A percentile compares a stretch with the other conserved stretches of the same genome.
Evolutionary conservation across 2,888 invertebrate genomes (phyloP).

Genomic region (Hyles lineata): DNA sequence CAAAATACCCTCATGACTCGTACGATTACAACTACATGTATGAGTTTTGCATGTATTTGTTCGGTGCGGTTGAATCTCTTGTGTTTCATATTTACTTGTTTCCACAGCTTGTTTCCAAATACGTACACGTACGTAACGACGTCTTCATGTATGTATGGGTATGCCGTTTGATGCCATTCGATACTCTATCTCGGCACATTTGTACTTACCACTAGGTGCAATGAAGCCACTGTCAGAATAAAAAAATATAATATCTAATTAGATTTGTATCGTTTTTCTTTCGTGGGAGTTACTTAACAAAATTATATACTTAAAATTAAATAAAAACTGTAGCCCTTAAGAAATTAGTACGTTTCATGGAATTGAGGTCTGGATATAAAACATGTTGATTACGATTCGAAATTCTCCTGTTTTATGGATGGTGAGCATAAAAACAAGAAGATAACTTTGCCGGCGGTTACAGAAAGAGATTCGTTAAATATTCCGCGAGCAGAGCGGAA

Average conservation of each 20-base stretch:
- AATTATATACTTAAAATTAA: neutral
- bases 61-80: conserved; percentile 36
- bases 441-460: conserved; percentile 58
- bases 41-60: conserved; percentile 38
- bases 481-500: conserved; percentile 61
- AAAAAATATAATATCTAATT: too few species aligned
- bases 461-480: conserved; percentile 66
- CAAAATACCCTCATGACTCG: conserved; percentile 47
- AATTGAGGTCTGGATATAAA: conserved; percentile 44
- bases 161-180: too few species aligned
- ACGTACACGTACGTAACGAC: too few species aligned
- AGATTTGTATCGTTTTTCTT: neutral
- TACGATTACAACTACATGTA: conserved; percentile 40
- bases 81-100: conserved; percentile 35
- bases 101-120: neutral
- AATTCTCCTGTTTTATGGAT: conserved; percentile 50
- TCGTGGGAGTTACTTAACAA: neutral
- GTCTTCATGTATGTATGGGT: too few species aligned
- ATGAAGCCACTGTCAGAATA: too few species aligned
- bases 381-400: conserved; percentile 50
- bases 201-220: too few species aligned
- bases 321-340: neutral
- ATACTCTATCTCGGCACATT: too few species aligned
- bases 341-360: conserved; percentile 7
- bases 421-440: conserved; percentile 56